These are phyloP conservation scores for Heliopora coerulea DNA, from an alignment of 92 coral and sea anemone species.

Conservation along the genomic window DNA sequence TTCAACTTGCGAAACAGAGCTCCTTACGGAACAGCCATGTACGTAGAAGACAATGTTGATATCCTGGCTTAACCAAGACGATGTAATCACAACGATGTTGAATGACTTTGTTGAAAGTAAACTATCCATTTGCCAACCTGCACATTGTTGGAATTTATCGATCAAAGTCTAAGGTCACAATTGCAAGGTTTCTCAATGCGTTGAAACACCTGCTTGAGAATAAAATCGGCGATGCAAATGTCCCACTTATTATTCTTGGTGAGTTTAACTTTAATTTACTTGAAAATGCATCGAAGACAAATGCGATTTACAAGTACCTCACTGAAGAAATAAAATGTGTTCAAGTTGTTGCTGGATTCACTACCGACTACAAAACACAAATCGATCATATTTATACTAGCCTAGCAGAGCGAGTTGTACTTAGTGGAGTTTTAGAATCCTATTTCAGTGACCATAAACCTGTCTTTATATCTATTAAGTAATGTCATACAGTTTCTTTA, in stretches of 20 bases:
- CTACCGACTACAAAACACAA: slow-evolving; percentile 56
- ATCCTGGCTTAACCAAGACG: neutral
- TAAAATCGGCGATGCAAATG: slow-evolving; percentile 23
- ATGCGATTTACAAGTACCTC: neutral
- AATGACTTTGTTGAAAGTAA: slow-evolving; percentile 32
- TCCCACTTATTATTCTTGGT: slow-evolving; percentile 47
- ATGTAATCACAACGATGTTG: slow-evolving; percentile 34
- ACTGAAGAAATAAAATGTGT: slow-evolving; percentile 51
- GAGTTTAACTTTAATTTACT: slow-evolving; percentile 61
- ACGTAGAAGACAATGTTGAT: neutral
- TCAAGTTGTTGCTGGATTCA: slow-evolving; percentile 52
- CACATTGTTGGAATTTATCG: slow-evolving; percentile 55
- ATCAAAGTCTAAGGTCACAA: slow-evolving; percentile 46
- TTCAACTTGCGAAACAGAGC: slow-evolving; percentile 11
- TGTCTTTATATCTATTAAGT: slow-evolving; percentile 39
- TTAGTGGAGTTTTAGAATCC: slow-evolving; percentile 59
- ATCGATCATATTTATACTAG: slow-evolving; percentile 56
- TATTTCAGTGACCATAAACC: slow-evolving; percentile 77
- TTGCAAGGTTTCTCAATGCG: slow-evolving; percentile 44
- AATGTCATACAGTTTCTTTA: slow-evolving; percentile 1
- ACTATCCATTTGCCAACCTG: slow-evolving; percentile 38
- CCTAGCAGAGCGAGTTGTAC: slow-evolving; percentile 46
- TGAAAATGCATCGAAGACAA: slow-evolving; percentile 31
- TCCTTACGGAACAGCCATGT: slow-evolving; percentile 33
- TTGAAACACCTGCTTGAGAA: slow-evolving; percentile 48